Percentiles rank a stretch among this genome's conserved stretches.
phyloP scores from a whole-genome alignment of 2,113 vertebrate genomes.

The Melanerpes aurifrons region DNA sequence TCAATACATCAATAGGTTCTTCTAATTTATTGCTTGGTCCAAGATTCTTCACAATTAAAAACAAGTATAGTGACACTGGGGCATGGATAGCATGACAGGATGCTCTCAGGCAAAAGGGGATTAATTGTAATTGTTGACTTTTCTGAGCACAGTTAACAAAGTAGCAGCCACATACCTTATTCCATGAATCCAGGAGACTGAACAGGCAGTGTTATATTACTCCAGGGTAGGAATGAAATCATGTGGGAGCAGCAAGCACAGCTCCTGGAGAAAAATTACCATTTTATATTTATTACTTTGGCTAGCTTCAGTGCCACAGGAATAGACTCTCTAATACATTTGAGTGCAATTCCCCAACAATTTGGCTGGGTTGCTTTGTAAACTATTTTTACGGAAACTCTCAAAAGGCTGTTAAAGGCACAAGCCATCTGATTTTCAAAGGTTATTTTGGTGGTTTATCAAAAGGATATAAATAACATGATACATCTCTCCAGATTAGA shows the following conservation, averaged over 20 bases:
- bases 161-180: slow-evolving; percentile 36
- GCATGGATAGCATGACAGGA: slow-evolving; percentile 35
- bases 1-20: not conserved
- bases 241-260: slow-evolving; percentile 61
- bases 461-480: slow-evolving; percentile 60
- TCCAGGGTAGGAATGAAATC: slow-evolving; percentile 58
- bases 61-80: not conserved
- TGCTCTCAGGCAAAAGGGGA: slow-evolving; percentile 36
- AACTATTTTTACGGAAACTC: slow-evolving; percentile 73
- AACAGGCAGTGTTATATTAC: slow-evolving; percentile 61
- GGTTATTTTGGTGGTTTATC: slow-evolving; percentile 62
- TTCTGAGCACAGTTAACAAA: slow-evolving; percentile 58
- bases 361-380: slow-evolving; percentile 64
- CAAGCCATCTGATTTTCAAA: slow-evolving; percentile 51
- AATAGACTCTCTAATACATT: slow-evolving; percentile 75
- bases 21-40: not conserved
- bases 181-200: slow-evolving; percentile 30
- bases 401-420: slow-evolving; percentile 67
- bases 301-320: slow-evolving; percentile 72
- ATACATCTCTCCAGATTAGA: slow-evolving; percentile 43
- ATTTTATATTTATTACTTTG: slow-evolving; percentile 79
- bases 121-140: slow-evolving; percentile 61
- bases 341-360: slow-evolving; percentile 68
- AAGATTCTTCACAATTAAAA: slow-evolving; percentile 28
- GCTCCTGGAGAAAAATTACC: slow-evolving; percentile 75